phyloP scores from a whole-genome alignment of 2,797 vertebrate genomes.

The Peromyscus eremicus region DNA sequence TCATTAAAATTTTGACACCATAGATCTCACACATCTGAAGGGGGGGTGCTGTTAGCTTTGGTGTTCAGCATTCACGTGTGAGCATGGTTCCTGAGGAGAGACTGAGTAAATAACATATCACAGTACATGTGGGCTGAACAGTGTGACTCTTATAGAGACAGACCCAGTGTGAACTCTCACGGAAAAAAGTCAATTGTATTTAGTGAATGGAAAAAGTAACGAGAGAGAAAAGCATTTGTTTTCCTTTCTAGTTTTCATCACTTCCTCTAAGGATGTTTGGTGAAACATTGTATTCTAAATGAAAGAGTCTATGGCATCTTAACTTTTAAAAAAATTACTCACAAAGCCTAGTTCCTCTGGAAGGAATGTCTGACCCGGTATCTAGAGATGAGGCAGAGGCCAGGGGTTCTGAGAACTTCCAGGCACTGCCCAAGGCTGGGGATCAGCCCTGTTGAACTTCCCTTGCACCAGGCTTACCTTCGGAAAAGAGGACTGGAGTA shows the following conservation, averaged over 20 bases:
- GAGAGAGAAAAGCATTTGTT: constrained; percentile 66
- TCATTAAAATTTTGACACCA: constrained; percentile 52
- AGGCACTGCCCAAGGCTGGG: not conserved
- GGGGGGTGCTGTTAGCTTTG: constrained; percentile 32
- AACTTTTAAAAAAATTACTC: constrained; percentile 50
- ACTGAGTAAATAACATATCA: constrained; percentile 71
- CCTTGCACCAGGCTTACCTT: not conserved
- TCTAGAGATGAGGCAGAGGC: not conserved
- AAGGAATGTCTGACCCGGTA: not conserved
- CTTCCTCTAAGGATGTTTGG: constrained; percentile 81
- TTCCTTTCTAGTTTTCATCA: constrained; percentile 78
- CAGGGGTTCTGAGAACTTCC: not conserved
- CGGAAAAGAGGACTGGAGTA: not conserved
- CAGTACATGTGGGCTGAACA: constrained; percentile 72
- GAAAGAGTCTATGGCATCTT: constrained; percentile 18
- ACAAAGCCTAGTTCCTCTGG: constrained; percentile 23
- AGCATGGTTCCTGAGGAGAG: constrained; percentile 76
- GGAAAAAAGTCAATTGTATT: constrained; percentile 75
- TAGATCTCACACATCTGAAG: constrained; percentile 60
- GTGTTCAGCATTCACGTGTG: constrained; percentile 66
- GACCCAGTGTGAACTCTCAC: constrained; percentile 72
- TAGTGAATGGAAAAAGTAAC: constrained; percentile 79
- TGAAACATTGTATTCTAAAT: constrained; percentile 64
- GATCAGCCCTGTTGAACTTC: not conserved
- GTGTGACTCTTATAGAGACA: constrained; percentile 75